A percentile compares a stretch with the other conserved stretches of the same genome.
These are phyloP conservation scores for Pedionomus torquatus DNA, from an alignment of 2,113 vertebrate genomes.

Conservation along the genomic window DNA sequence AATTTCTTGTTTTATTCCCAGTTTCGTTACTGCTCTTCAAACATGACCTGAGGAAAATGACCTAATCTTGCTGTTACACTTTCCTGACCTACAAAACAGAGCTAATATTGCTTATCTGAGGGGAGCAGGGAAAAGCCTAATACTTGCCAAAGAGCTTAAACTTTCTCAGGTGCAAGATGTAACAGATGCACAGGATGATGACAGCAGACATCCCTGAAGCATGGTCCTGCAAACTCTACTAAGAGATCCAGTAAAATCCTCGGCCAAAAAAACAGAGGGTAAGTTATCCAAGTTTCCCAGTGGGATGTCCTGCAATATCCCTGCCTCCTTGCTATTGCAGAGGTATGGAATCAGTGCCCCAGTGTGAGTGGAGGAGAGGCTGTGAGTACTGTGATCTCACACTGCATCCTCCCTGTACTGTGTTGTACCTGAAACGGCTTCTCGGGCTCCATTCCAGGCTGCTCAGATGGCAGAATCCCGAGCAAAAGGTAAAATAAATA, in stretches of 20 bases:
- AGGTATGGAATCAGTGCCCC: background rate
- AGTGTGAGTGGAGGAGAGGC: background rate
- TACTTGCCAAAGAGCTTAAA: background rate
- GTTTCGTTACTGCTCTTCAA: background rate
- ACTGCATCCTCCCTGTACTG: rapidly evolving
- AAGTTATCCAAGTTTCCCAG: background rate
- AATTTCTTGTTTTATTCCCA: background rate
- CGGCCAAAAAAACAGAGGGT: background rate
- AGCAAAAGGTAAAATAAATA: conserved; percentile 53
- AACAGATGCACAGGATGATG: background rate
- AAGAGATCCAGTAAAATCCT: background rate
- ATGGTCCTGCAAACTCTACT: background rate
- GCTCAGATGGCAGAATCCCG: background rate
- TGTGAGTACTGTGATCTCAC: rapidly evolving
- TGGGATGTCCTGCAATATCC: background rate
- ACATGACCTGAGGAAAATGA: background rate
- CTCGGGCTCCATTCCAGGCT: background rate
- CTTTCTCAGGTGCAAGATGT: background rate
- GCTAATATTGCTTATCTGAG: background rate
- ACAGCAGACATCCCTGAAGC: background rate
- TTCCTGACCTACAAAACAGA: background rate
- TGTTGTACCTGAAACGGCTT: background rate
- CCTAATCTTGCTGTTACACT: background rate
- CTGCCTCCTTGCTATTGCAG: background rate
- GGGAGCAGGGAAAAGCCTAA: background rate